Base-by-base conservation (phyloP, 2,797 vertebrate species). In the Rhinatrema bivittatum region DNA sequence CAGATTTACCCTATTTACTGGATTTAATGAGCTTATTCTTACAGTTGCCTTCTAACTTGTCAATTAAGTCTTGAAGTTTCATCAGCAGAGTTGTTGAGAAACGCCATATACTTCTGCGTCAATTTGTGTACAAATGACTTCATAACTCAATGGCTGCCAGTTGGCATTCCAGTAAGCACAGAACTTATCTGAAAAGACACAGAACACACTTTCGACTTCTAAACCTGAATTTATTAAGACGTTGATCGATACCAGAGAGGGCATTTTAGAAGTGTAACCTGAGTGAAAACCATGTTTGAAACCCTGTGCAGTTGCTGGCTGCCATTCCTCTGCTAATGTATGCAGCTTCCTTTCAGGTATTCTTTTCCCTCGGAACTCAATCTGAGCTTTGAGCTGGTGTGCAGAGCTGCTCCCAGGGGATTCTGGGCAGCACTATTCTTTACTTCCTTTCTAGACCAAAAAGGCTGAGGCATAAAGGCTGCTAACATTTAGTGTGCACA, bases 201-300 rank as follows among this genome's bases (percentile, higher is more conserved):
- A 4, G 26, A 24, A 7, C n/a, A n/a, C n/a, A n/a, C n/a, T n/a
- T n/a, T n/a, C n/a, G n/a, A n/a, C n/a, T n/a, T n/a, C n/a, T n/a
- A n/a, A n/a, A n/a, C n/a, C 11, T 41, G 35, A 53, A 45, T 50
- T 40, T 27, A 21, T 5, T 19, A 42, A 43, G 44, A 4, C 25
- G 19, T 32, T 50, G 55, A 50, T 72, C 66, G 46, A 7, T 32
- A 52, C 46, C 39, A 60, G 51, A 56, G 42, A 18, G 41, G 53
- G 56, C n/a, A n/a, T n/a, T n/a, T 49, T 65, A 43, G 29, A 50
- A 49, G 51, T 26, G 51, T 34, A 45, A 60, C 13, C 36, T 16
- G 39, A 28, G 41, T n/a, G n/a, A 36, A 40, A 16, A 36, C 33
- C 45, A 42, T 46, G 22, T 32, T n/a, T 44, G 46, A 38, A 31